Evolutionary conservation across 2,888 invertebrate species (phyloP).

Genomic region (Adelognathus sp.): DNA sequence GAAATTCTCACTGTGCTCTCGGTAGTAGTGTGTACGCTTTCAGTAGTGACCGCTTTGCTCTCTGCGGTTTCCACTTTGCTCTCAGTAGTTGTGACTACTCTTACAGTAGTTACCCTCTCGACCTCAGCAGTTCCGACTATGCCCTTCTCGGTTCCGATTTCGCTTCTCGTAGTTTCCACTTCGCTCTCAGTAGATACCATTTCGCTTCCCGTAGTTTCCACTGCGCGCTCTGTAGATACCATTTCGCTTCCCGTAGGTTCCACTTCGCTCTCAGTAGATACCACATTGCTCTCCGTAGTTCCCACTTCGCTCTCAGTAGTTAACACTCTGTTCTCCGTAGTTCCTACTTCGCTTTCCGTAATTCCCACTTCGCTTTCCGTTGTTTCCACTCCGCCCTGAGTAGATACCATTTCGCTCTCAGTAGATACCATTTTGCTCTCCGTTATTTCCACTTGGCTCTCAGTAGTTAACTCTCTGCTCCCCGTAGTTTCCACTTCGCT

Average conservation of each 20-base stretch:
- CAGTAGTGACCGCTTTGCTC: slow-evolving; percentile 10
- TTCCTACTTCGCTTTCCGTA: neutral
- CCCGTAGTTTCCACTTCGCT: neutral
- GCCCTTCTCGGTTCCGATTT: slow-evolving; percentile 6
- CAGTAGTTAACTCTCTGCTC: neutral
- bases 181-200: neutral
- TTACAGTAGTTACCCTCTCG: neutral
- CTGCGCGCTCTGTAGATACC: neutral
- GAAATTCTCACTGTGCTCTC: neutral
- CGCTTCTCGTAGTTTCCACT: neutral
- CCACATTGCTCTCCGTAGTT: slow-evolving; percentile 60
- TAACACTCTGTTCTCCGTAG: neutral
- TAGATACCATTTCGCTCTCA: neutral
- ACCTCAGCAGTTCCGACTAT: neutral
- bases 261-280: slow-evolving; percentile 40
- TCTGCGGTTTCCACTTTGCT: slow-evolving; percentile 50
- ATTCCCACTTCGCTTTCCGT: neutral
- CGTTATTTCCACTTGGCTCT: neutral
- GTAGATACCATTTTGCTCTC: too few species aligned
- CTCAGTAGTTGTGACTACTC: slow-evolving; percentile 60
- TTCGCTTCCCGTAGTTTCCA: neutral
- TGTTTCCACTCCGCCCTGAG: neutral
- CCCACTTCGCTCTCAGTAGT: slow-evolving; percentile 42
- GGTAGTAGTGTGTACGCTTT: neutral
- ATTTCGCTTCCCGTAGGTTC: neutral